phyloP scores from a whole-genome alignment of 2,888 invertebrate species.

The Callyntrura sp. region DNA sequence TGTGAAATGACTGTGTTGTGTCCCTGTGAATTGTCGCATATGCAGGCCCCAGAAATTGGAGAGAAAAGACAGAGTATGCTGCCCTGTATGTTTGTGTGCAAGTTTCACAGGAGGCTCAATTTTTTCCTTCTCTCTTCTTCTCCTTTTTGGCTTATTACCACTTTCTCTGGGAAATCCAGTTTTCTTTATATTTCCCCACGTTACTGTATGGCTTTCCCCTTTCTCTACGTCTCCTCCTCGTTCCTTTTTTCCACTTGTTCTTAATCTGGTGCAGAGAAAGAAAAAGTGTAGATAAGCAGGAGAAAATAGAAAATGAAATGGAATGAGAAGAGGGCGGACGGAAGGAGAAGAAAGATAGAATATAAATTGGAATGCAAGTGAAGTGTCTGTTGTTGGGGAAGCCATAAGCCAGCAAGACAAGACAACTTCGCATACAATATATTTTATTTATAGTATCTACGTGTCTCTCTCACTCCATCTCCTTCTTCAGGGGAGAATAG shows the following conservation, averaged over 20 bases:
- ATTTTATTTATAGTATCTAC: constrained; percentile 27
- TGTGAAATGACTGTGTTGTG: too few species aligned
- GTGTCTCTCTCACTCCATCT: not conserved
- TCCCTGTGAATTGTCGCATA: too few species aligned
- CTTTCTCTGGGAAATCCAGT: too few species aligned
- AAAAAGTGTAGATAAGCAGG: not conserved
- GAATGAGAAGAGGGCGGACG: constrained; percentile 4
- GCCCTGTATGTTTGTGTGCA: too few species aligned
- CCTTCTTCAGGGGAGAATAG: not conserved
- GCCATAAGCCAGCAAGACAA: not conserved
- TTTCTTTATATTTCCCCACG: too few species aligned
- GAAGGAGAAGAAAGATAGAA: not conserved
- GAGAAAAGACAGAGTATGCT: not conserved
- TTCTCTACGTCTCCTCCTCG: too few species aligned
- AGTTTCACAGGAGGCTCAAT: not conserved
- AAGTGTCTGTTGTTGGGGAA: constrained; percentile 15
- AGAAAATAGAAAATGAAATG: not conserved
- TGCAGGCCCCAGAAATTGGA: not conserved
- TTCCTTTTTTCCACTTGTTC: too few species aligned
- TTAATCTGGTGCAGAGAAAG: not conserved
- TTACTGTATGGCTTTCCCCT: too few species aligned
- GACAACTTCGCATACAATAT: constrained; percentile 28
- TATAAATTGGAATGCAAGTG: constrained; percentile 41
- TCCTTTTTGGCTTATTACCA: constrained; percentile 4
- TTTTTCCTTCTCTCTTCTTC: not conserved